Percentiles rank a stretch among this genome's conserved stretches.
Conservation (phyloP, 2,113 vertebrate genomes). For the Turdus rufiventris region DNA sequence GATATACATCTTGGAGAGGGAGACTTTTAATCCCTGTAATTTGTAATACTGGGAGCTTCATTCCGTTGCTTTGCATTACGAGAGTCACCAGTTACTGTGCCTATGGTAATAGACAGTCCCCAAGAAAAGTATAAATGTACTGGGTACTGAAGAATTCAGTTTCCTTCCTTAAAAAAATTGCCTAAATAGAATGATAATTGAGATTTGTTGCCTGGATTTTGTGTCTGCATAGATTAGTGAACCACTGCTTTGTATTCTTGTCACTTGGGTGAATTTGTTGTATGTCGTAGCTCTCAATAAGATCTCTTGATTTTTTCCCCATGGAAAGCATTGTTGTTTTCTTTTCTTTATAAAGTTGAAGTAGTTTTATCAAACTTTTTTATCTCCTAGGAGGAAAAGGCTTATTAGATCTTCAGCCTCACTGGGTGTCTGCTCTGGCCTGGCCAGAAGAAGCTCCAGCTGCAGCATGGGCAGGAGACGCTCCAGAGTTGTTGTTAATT, state of each 20-base stretch:
- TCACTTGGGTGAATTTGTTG: not conserved
- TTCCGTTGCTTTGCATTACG: not conserved
- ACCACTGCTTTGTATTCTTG: not conserved
- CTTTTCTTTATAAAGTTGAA: not conserved
- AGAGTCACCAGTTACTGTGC: not conserved
- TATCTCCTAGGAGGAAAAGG: slow-evolving; percentile 84
- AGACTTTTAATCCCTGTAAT: not conserved
- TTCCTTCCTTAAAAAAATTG: not conserved
- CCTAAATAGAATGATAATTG: not conserved
- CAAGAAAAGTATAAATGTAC: not conserved
- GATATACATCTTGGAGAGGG: not conserved
- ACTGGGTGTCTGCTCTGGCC: slow-evolving; percentile 92
- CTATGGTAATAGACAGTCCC: not conserved
- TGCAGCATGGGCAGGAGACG: slow-evolving; percentile 83
- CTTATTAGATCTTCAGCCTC: slow-evolving; percentile 88
- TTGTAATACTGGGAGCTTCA: not conserved
- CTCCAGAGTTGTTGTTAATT: slow-evolving; percentile 87
- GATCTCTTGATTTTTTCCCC: not conserved
- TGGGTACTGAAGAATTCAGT: not conserved
- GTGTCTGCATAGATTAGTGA: not conserved
- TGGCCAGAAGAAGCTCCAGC: slow-evolving; percentile 87
- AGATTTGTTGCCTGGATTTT: not conserved
- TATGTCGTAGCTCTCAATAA: not conserved
- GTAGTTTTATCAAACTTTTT: not conserved
- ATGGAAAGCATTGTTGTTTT: not conserved